Evolutionary conservation across 2,797 vertebrate species (phyloP).

Genomic region (Peromyscus eremicus): DNA sequence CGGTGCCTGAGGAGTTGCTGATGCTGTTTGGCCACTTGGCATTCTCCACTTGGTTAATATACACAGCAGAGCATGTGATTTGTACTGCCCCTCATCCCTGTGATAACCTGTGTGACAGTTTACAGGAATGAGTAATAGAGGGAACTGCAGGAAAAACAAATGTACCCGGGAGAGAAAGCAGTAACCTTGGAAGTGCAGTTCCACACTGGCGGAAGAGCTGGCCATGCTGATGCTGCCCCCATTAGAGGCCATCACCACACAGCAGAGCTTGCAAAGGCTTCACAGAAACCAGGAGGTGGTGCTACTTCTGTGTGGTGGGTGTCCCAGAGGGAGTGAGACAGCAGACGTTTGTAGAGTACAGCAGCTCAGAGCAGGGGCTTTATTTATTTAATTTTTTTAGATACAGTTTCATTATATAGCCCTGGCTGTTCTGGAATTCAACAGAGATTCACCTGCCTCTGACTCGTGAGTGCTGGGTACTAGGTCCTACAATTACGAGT

Average conservation of each 20-base stretch:
- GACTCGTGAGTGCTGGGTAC: not conserved
- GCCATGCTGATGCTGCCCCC: not conserved
- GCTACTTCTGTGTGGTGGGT: not conserved
- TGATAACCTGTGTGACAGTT: not conserved
- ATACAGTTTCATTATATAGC: not conserved
- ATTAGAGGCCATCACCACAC: not conserved
- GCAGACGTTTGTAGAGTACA: not conserved
- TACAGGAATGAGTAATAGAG: not conserved
- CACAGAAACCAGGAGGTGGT: not conserved
- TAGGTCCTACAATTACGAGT: not conserved
- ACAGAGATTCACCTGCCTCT: not conserved
- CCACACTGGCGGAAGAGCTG: not conserved
- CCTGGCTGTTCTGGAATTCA: not conserved
- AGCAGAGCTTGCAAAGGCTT: not conserved
- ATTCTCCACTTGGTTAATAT: not conserved
- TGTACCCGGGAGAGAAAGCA: not conserved
- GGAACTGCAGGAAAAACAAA: not conserved
- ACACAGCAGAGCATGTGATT: not conserved
- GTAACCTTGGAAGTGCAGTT: not conserved
- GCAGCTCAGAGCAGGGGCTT: not conserved
- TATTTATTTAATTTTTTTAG: not conserved
- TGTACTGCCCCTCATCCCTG: not conserved
- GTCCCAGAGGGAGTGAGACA: not conserved
- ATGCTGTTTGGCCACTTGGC: not conserved
- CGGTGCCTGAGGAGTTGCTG: rapidly evolving